Percentiles rank a stretch among this genome's conserved stretches.
Evolutionary conservation across 2,888 invertebrate genomes (phyloP).

Genomic region (Clivina fossor): DNA sequence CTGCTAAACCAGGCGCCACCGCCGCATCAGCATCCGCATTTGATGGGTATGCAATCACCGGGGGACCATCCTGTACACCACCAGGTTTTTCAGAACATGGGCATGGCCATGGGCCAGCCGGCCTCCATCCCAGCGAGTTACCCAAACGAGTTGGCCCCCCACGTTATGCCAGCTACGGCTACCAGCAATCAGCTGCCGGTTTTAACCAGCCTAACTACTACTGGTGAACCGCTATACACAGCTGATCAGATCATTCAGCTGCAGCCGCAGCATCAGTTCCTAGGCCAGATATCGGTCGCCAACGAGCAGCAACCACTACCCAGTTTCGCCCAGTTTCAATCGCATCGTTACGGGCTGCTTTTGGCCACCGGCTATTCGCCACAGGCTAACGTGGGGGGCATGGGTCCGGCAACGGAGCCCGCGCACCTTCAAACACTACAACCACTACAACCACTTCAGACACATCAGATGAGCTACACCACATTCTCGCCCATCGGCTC

Average conservation of each 20-base stretch:
- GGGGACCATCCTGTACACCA: constrained; percentile 47
- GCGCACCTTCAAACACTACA: constrained; percentile 40
- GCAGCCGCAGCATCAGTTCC: constrained; percentile 52
- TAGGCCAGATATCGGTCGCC: constrained; percentile 40
- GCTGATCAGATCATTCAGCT: constrained; percentile 55
- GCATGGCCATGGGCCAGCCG: constrained; percentile 48
- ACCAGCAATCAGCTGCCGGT: constrained; percentile 55
- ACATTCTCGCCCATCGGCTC: constrained; percentile 11
- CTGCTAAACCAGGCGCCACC: constrained; percentile 59
- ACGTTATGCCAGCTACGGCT: constrained; percentile 74
- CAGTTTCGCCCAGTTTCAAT: constrained; percentile 67
- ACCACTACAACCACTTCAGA: constrained; percentile 34
- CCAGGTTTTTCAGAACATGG: constrained; percentile 51
- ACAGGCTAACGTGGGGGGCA: constrained; percentile 77
- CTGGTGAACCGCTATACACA: constrained; percentile 64
- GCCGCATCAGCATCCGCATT: constrained; percentile 53
- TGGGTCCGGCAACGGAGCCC: constrained; percentile 55
- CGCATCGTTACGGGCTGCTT: constrained; percentile 52
- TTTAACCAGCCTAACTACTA: constrained; percentile 71
- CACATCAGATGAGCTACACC: constrained; percentile 22
- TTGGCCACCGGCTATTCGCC: constrained; percentile 62
- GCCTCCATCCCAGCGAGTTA: constrained; percentile 60
- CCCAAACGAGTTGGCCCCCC: constrained; percentile 86
- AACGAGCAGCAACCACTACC: constrained; percentile 58
- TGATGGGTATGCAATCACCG: constrained; percentile 39